Evolutionary conservation across 2,797 vertebrate species (phyloP).

Genomic region (Phrynocephalus vlangalii): DNA sequence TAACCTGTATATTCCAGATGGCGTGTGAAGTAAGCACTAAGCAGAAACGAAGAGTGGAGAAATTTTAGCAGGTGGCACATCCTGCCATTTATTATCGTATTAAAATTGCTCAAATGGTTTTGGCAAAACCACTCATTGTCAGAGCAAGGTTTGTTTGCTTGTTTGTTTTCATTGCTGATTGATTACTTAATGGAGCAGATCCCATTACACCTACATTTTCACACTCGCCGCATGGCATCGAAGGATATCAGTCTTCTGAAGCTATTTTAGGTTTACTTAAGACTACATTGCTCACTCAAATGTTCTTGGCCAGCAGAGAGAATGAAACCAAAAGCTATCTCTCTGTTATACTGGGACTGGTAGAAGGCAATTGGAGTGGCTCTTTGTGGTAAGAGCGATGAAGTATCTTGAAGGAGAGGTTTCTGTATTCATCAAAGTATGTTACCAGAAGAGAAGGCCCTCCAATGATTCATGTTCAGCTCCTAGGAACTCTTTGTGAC

Average conservation of each 20-base stretch:
- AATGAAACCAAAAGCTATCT: neutral
- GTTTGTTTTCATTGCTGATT: neutral
- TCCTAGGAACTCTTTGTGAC: neutral
- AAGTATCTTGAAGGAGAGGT: neutral
- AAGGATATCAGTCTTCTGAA: neutral
- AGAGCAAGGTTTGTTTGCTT: no score
- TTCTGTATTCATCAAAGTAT: neutral
- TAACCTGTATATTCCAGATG: neutral
- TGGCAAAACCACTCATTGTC: neutral
- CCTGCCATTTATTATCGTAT: neutral
- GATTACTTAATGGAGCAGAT: conserved; percentile 12
- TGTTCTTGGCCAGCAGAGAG: neutral
- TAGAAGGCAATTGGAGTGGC: neutral
- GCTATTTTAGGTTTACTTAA: neutral
- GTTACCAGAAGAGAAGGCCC: neutral
- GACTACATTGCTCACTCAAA: conserved; percentile 1
- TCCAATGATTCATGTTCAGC: neutral
- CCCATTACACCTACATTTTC: neutral
- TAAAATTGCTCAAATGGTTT: neutral
- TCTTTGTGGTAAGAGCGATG: neutral
- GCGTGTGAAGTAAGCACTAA: neutral
- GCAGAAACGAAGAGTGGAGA: neutral
- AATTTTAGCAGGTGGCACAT: neutral
- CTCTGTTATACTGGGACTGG: neutral
- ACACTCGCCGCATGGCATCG: neutral